Percentiles rank a stretch among this genome's conserved stretches.
Evolutionary conservation across 2,797 vertebrate species (phyloP).

Genomic region (Cryptoblepharus egeriae): DNA sequence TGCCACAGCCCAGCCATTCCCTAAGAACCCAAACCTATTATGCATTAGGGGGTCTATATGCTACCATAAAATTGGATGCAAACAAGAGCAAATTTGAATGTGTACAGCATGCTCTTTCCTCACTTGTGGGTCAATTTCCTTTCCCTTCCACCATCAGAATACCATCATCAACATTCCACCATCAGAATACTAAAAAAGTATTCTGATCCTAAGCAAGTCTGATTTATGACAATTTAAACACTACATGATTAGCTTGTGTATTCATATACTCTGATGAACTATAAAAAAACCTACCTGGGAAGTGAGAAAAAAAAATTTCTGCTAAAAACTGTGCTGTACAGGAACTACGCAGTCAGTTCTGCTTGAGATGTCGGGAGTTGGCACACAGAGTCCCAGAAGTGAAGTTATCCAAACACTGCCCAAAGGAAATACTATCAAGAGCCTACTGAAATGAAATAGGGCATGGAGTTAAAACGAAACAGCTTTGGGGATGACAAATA

Average conservation of each 20-base stretch:
- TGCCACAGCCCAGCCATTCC: no score
- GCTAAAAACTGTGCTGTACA: conserved; percentile 22
- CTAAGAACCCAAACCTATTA: no score
- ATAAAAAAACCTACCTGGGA: background rate
- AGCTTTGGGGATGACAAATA: conserved; percentile 7
- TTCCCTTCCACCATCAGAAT: no score
- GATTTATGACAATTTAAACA: background rate
- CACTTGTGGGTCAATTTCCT: no score
- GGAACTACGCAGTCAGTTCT: conserved; percentile 35
- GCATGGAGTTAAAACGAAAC: background rate
- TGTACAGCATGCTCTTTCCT: no score
- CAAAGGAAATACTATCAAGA: conserved; percentile 33
- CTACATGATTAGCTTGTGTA: background rate
- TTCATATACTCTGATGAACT: background rate
- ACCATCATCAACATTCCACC: no score
- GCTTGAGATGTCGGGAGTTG: conserved; percentile 5
- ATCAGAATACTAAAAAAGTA: no score
- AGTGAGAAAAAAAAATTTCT: background rate
- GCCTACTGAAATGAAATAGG: background rate
- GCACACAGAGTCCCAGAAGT: conserved; percentile 30
- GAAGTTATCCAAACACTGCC: background rate
- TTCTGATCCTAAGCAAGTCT: background rate
- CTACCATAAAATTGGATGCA: no score
- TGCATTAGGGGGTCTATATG: background rate
- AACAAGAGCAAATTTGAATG: background rate